Base-by-base conservation (phyloP, 2,888 invertebrate species). In the Helicoverpa assulta region DNA sequence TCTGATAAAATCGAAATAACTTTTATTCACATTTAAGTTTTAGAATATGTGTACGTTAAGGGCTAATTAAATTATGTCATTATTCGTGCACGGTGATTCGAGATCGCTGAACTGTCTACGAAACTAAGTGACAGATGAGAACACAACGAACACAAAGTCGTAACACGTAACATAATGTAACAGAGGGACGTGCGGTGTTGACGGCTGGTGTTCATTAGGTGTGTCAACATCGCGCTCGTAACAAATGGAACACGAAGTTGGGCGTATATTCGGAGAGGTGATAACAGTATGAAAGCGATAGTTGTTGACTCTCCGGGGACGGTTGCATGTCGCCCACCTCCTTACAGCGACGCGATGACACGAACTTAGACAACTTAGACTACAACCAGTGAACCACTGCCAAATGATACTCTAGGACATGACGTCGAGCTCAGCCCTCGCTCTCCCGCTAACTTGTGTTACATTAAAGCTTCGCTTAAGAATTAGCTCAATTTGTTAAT, bases 1-100 rank as follows among this genome's bases (percentile, higher is more conserved):
- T 94, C 90, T 94, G 94, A 93, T 94, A 94, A 91, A 94, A 94
- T 94, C 90, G 92, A 94, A 94, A 91, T 93, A 94, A 94, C 92
- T 91, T 94, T 93, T 95, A 94, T 94, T 94, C 93, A 94, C 94
- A 94, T 89, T 92, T 89, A 91, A 86, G 88, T 91, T 95, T 95
- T 95, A 95, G 95, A 95, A 95, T 95, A 95, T 95, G 94, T 91
- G 92, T 94, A 92, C 88, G 86, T 93, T 92, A 93, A 87, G 85
- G 87, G 87, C 93, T 95, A 94, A 86, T 88, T 85, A 84, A 90
- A 91, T 78, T 79, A 75, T 88, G 88, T 90, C 87, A 87, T 90
- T 89, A 89, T 89, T 88, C 79, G 92, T 94, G 94, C 93, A 93
- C 93, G 93, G 94, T 92, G 93, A 88, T 86, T 88, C 94, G 94